Evolutionary conservation across 2,113 vertebrate species (phyloP), one percentile per base, ranked within the genome.

Genomic region (Lichenostomus cassidix): DNA sequence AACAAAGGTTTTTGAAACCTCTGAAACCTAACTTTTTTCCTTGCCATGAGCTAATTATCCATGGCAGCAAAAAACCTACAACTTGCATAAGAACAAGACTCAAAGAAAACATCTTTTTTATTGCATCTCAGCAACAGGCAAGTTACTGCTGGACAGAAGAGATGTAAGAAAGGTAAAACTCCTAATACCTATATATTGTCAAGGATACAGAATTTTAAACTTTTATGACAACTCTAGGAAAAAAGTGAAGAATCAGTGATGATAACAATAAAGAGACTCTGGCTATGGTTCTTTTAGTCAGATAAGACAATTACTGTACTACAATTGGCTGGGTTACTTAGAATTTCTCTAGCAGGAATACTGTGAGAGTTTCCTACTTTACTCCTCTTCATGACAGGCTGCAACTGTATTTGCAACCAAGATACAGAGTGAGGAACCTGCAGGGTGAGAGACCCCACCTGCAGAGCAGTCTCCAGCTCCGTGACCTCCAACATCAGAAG

Each of bases 401-500:
- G 14, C 4, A 1, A 74, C 23, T 46, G 7, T 55, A 64, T 33
- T 55, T 55, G n/a, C 11, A 63, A 55, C 22, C 15, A 16, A 83
- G 37, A 33, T 4, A 39, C 4, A 64, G n/a, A 55, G 63, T 39
- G 18, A 55, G 49, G 14, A 73, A 73, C 14, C 33, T 46, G 49
- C 39, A 84, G 5, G 5, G 28, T 74, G n/a, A 74, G 39, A 71
- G 22, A 46, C 11, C 7, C 18, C 14, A 27, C 11, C 18, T 22
- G 28, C n/a, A 37, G 67, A 6, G 24, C 33, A 49, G 68, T 41
- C 3, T 55, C 49, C 58, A 62, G 39, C 39, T 25, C 68, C 46
- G 33, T 0, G 0, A 37, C 21, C 33, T 17, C 22, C 33, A 46
- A 1, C 22, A 37, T 33, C 11, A 63, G 27, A 17, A 63, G 11